phyloP scores from a whole-genome alignment of 2,888 invertebrate species.

The Drosophila nigricruria region DNA sequence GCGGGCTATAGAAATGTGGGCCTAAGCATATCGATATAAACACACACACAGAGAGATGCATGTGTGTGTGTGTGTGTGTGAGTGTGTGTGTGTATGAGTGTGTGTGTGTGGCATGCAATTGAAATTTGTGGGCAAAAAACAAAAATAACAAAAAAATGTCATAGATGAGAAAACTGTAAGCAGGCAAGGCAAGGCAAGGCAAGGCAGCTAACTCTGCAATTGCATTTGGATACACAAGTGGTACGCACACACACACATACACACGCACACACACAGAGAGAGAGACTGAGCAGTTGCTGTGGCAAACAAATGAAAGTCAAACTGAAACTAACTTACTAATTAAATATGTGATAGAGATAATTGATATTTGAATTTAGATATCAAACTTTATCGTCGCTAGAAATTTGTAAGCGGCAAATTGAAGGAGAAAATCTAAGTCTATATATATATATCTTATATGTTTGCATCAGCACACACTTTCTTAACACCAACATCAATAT shows the following conservation, averaged over 20 bases:
- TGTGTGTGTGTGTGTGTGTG: neutral
- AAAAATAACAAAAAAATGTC: constrained; percentile 8
- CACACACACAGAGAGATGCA: neutral
- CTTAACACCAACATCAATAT: neutral
- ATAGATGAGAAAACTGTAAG: constrained; percentile 21
- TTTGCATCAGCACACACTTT: neutral
- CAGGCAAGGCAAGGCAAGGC: too few relatives aligned
- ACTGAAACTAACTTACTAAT: neutral
- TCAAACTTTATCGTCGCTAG: neutral
- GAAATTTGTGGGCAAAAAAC: constrained; percentile 41
- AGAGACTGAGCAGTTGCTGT: neutral
- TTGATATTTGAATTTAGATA: constrained; percentile 9
- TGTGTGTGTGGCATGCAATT: constrained; percentile 27
- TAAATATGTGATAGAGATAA: neutral
- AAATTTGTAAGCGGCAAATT: neutral
- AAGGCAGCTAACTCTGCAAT: neutral
- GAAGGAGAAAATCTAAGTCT: neutral
- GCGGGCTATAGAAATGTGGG: constrained; percentile 9
- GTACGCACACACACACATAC: neutral
- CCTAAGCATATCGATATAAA: constrained; percentile 5
- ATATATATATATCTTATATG: neutral
- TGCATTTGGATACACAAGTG: constrained; percentile 22
- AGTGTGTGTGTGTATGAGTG: neutral
- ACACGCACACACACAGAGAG: neutral
- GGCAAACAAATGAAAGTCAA: constrained; percentile 8